These are phyloP conservation scores for Amazona guildingii DNA, from an alignment of 2,113 vertebrate species.

Conservation along the genomic window DNA sequence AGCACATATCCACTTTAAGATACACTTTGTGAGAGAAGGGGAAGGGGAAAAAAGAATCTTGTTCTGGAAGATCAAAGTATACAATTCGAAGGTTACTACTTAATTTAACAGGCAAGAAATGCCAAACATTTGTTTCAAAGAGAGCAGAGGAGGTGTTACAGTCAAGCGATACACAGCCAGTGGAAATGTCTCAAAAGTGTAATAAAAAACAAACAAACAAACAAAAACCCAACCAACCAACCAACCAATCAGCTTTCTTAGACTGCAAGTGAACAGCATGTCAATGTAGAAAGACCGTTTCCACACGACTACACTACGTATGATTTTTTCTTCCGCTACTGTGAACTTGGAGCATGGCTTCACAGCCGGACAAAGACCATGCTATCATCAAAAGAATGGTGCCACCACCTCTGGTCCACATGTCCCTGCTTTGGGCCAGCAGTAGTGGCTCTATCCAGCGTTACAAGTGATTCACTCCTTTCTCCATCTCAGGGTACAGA, in stretches of 20 bases:
- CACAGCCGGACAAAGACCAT: background rate
- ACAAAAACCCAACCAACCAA: no score
- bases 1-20: background rate
- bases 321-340: background rate
- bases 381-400: fast-evolving
- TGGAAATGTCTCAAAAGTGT: background rate
- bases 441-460: background rate
- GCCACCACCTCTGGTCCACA: background rate
- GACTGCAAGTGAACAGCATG: background rate
- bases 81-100: background rate
- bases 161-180: background rate
- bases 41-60: background rate
- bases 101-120: background rate
- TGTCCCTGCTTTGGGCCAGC: fast-evolving
- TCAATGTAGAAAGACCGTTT: background rate
- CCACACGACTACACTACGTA: background rate
- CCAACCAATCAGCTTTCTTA: background rate
- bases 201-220: background rate
- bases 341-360: background rate
- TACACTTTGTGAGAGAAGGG: background rate
- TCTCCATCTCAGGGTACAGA: background rate
- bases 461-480: background rate
- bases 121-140: background rate
- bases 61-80: background rate
- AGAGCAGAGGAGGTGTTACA: fast-evolving